Conservation (phyloP, 2,797 vertebrate species). For the Sebastiscus tertius region DNA sequence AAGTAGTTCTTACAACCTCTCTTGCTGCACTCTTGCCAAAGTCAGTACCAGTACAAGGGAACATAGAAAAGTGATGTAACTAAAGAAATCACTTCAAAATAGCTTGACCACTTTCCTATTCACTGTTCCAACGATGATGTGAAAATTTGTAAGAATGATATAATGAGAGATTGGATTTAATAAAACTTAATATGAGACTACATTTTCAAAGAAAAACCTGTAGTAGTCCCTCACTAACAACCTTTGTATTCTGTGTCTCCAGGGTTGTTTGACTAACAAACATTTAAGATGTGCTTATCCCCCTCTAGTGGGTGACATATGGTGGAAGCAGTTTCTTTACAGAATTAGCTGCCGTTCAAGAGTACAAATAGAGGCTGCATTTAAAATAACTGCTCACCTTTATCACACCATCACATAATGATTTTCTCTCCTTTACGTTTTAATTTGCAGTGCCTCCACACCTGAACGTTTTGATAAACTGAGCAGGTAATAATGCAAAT, state of each 20-base stretch:
- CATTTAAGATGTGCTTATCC: slow-evolving; percentile 69
- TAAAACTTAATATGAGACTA: neutral
- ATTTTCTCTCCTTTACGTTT: neutral
- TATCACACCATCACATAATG: neutral
- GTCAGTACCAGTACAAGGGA: slow-evolving; percentile 2
- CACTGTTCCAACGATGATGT: neutral
- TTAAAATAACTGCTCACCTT: neutral
- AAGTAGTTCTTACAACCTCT: slow-evolving; percentile 19
- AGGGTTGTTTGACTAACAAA: slow-evolving; percentile 36
- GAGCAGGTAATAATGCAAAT: slow-evolving; percentile 38
- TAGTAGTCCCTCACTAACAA: neutral
- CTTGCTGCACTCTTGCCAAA: slow-evolving; percentile 6
- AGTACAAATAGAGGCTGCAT: neutral
- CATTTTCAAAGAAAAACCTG: neutral
- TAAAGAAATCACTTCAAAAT: neutral
- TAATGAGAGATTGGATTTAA: neutral
- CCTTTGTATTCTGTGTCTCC: neutral
- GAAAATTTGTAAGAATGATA: neutral
- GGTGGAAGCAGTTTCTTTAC: slow-evolving; percentile 35
- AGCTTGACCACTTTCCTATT: neutral
- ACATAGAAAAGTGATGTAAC: neutral
- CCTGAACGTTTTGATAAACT: slow-evolving; percentile 19
- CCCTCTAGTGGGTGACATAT: slow-evolving; percentile 77
- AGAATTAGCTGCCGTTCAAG: slow-evolving; percentile 19
- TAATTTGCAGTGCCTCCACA: neutral